Evolutionary conservation across 2,113 vertebrate genomes (phyloP).

Genomic region (Setophaga petechia): DNA sequence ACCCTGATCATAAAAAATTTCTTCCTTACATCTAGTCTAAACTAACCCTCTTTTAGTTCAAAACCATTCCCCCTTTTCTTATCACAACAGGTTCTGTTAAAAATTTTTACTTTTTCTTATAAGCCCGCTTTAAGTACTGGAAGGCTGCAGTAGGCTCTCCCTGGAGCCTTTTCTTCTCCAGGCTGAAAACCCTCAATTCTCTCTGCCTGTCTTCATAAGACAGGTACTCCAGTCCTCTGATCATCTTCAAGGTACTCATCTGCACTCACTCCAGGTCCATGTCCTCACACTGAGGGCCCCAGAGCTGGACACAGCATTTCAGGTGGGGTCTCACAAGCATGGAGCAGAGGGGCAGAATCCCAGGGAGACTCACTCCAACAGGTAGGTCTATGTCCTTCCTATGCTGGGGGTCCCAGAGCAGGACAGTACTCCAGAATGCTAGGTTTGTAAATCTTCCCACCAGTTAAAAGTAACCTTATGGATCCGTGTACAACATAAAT

Average conservation of each 20-base stretch:
- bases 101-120: neutral
- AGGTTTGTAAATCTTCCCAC: neutral
- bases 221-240: neutral
- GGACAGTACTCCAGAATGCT: neutral
- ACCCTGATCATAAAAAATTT: neutral
- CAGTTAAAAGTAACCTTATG: neutral
- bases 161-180: neutral
- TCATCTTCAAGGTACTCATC: neutral
- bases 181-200: neutral
- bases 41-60: neutral
- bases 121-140: neutral
- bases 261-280: neutral
- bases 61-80: neutral
- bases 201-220: neutral
- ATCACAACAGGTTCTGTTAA: neutral
- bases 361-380: neutral
- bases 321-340: neutral
- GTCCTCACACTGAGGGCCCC: neutral
- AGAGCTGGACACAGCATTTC: neutral
- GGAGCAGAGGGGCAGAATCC: neutral
- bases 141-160: neutral
- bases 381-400: neutral
- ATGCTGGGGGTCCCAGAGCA: rapidly evolving
- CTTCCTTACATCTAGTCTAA: neutral
- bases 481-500: rapidly evolving